phyloP scores from a whole-genome alignment of 2,888 invertebrate genomes.

The Hyposoter didymator region DNA sequence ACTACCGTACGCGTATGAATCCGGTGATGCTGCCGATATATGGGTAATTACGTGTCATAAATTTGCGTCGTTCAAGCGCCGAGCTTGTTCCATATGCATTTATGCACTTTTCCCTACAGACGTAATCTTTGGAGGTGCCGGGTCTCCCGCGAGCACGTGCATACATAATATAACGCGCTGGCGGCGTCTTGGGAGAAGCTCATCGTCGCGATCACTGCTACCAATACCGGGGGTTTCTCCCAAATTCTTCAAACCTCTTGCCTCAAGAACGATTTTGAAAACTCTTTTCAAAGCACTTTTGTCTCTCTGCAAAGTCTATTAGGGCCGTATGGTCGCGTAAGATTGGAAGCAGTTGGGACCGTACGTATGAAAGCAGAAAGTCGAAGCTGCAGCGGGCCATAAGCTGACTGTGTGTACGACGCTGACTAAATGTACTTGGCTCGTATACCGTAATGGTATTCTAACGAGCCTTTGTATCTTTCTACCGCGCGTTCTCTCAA shows the following conservation, averaged over 20 bases:
- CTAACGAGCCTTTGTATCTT: constrained; percentile 73
- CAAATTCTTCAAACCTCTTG: too few species aligned
- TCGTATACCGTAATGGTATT: constrained; percentile 70
- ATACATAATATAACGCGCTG: constrained; percentile 68
- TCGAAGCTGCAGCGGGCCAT: constrained; percentile 8
- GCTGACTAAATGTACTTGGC: constrained; percentile 60
- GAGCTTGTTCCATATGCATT: constrained; percentile 51
- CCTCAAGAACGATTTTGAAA: too few species aligned
- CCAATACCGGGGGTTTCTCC: too few species aligned
- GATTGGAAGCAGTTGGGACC: neutral
- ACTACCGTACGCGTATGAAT: constrained; percentile 3
- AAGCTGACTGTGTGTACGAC: constrained; percentile 6
- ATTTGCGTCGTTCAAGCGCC: constrained; percentile 54
- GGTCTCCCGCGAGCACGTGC: constrained; percentile 44
- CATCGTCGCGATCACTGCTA: too few species aligned
- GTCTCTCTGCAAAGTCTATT: too few species aligned
- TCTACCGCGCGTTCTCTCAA: constrained; percentile 46
- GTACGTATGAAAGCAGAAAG: neutral
- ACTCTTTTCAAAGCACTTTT: too few species aligned
- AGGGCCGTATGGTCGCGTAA: neutral
- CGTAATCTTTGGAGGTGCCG: constrained; percentile 40
- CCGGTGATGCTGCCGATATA: constrained; percentile 1
- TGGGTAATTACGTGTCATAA: constrained; percentile 58
- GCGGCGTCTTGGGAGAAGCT: neutral
- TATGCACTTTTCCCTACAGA: constrained; percentile 31